Base-by-base conservation (phyloP, 2,113 vertebrate species). In the Sitta europaea region DNA sequence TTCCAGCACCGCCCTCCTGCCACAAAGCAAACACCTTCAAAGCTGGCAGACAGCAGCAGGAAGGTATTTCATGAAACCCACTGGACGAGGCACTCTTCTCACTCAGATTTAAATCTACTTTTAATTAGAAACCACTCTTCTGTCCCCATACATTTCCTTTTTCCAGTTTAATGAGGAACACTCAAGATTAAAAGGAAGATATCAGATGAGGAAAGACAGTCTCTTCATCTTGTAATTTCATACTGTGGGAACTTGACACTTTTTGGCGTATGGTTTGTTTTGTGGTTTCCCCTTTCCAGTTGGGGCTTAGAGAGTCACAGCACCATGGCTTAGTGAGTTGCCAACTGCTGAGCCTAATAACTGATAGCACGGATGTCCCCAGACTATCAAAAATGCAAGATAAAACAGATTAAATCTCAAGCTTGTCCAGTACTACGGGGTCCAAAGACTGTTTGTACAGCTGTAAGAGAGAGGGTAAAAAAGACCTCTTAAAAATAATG, bases 91-190 rank as follows among this genome's bases (percentile, higher is more conserved):
- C 28, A 19, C 18, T 73, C 55, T 54, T 62, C 78, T 86, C 55
- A 18, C 65, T 73, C 68, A 20, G 59, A 77, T 74, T 80, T 67
- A 87, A 78, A 87, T 55, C 57, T 57, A 17, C 68, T 48, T 80
- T 59, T 87, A 89, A 95, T 94, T 85, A 84, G 62, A 86, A 92
- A 74, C 27, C n/a, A 57, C 54, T 74, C 36, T 78, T 67, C 70
- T 75, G 48, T 68, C 94, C 91, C 73, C 42, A 27, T 27, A 12
- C 38, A 36, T 66, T 86, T 91, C 76, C 70, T 75, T 88, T 71
- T 74, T 24, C 82, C 74, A 83, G 28, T 63, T 74, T 80, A 92
- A 94, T 21, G 80, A 84, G 22, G 40, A 84, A 81, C 3, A 3
- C 25, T 71, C n/a, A 33, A 81, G 58, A 95, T 77, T 55, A 94